These are phyloP conservation scores for Pecten maximus DNA, from an alignment of 2,888 invertebrate species.

Conservation along the genomic window DNA sequence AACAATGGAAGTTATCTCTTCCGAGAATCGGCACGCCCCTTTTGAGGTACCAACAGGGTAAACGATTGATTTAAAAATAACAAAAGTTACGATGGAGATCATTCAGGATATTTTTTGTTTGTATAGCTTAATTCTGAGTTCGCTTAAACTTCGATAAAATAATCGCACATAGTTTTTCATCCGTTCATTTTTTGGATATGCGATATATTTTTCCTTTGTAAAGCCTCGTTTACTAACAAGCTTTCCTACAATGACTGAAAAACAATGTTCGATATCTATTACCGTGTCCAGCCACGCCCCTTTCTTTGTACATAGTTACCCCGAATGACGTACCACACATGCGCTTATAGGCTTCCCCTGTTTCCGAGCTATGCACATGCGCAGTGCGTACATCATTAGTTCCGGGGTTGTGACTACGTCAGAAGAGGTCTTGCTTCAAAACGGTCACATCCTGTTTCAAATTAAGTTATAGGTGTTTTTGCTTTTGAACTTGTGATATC, in stretches of 20 bases:
- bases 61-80: background rate
- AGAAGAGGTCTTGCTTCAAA: slow-evolving; percentile 13
- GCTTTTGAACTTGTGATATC: slow-evolving; percentile 35
- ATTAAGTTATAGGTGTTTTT: slow-evolving; percentile 35
- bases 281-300: background rate
- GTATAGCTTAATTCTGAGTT: background rate
- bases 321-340: background rate
- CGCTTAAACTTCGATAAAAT: background rate
- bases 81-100: too few relatives aligned
- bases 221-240: background rate
- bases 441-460: slow-evolving; percentile 33
- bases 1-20: background rate
- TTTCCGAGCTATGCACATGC: slow-evolving; percentile 4
- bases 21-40: background rate
- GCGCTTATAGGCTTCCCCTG: background rate
- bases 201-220: background rate
- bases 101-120: background rate
- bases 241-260: background rate
- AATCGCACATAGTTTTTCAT: background rate
- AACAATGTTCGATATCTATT: slow-evolving; percentile 26
- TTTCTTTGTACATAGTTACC: background rate
- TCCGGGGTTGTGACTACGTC: slow-evolving; percentile 27
- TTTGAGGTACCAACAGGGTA: background rate
- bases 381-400: background rate
- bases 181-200: background rate